phyloP scores from a whole-genome alignment of 2,888 invertebrate genomes.

The Axea sp. region DNA sequence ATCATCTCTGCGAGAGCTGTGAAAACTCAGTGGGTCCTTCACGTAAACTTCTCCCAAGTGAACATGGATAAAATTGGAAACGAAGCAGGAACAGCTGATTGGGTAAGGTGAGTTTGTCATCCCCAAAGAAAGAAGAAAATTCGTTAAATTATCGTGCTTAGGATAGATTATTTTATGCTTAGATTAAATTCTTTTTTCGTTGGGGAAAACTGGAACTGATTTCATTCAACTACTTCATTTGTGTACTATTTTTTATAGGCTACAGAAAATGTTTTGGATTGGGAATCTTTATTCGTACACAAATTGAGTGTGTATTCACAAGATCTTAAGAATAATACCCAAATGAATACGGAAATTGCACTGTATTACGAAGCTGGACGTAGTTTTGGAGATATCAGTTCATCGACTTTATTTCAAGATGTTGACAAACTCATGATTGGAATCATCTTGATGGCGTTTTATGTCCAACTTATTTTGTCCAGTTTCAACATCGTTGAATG shows the following conservation, averaged over 20 bases:
- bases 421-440: slow-evolving; percentile 85
- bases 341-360: slow-evolving; percentile 55
- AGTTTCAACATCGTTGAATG: slow-evolving; percentile 88
- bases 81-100: slow-evolving; percentile 87
- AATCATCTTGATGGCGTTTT: slow-evolving; percentile 86
- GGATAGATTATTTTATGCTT: no score
- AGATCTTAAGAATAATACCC: slow-evolving; percentile 50
- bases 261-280: slow-evolving; percentile 72
- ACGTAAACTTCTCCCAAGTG: slow-evolving; percentile 85
- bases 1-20: slow-evolving; percentile 84
- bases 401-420: slow-evolving; percentile 86
- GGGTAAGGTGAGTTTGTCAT: slow-evolving; percentile 81
- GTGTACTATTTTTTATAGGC: slow-evolving; percentile 65
- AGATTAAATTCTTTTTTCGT: slow-evolving; percentile 12
- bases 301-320: slow-evolving; percentile 66
- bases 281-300: slow-evolving; percentile 72
- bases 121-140: slow-evolving; percentile 18
- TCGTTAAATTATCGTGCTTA: no score
- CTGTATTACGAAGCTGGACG: slow-evolving; percentile 75
- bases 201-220: slow-evolving; percentile 4
- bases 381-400: slow-evolving; percentile 88
- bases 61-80: slow-evolving; percentile 85
- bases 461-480: slow-evolving; percentile 87
- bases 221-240: neutral
- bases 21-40: slow-evolving; percentile 83